These are phyloP conservation scores for Caprella mutica DNA, from an alignment of 2,888 invertebrate genomes.

Conservation along the genomic window DNA sequence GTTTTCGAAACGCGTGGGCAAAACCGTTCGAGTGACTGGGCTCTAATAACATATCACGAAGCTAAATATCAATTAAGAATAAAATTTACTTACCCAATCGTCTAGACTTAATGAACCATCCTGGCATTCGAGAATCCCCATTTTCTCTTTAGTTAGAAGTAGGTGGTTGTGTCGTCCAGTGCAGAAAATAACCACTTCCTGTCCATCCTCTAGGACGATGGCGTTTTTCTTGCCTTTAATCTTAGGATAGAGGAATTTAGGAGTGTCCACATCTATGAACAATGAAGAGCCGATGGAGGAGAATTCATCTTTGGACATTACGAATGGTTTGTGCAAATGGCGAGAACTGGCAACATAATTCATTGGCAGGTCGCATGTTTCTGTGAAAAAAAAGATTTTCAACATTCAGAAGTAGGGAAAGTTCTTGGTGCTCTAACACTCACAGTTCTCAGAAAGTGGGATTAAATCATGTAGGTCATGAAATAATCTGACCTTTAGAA, in stretches of 20 bases:
- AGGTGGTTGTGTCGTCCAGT: neutral
- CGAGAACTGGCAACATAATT: no score
- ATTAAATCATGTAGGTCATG: no score
- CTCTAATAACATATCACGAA: no score
- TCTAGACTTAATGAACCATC: neutral
- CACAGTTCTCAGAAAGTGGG: no score
- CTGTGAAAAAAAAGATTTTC: no score
- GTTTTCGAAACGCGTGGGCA: no score
- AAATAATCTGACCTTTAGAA: no score
- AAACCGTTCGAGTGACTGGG: no score
- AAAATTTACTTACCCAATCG: neutral
- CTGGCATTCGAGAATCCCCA: neutral
- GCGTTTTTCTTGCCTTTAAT: neutral
- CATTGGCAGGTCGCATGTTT: no score
- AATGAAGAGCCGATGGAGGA: neutral
- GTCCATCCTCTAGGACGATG: neutral
- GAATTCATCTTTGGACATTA: neutral
- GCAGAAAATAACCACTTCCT: neutral
- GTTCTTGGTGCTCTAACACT: no score
- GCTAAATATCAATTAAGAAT: no score
- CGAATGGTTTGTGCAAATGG: neutral
- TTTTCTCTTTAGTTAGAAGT: neutral
- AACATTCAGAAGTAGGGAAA: no score
- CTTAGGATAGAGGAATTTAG: neutral
- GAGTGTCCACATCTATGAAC: neutral